Percentiles rank a stretch among this genome's conserved stretches.
Evolutionary conservation across 2,888 invertebrate species (phyloP).

Genomic region (Nemotelus nigrinus): DNA sequence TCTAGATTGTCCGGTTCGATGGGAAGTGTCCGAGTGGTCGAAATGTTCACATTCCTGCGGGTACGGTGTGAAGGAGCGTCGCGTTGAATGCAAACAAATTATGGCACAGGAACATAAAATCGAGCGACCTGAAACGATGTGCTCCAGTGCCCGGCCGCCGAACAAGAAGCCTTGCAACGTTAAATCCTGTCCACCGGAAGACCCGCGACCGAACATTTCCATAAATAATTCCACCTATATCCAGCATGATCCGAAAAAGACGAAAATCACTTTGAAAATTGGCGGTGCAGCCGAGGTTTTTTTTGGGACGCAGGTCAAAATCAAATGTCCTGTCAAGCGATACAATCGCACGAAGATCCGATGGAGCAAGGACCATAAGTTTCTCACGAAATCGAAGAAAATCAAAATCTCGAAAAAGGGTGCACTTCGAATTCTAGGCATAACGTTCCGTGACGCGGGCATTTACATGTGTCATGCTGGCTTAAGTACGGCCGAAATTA

Average conservation of each 20-base stretch:
- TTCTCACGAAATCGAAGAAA: constrained; percentile 80
- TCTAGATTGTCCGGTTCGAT: constrained; percentile 89
- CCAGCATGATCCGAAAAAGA: constrained; percentile 83
- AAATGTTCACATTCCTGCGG: constrained; percentile 94
- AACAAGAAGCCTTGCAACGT: constrained; percentile 86
- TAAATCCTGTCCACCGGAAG: constrained; percentile 79
- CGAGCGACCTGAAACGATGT: constrained; percentile 79
- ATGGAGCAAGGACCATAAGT: constrained; percentile 89
- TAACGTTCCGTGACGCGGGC: constrained; percentile 84
- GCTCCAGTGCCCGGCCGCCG: constrained; percentile 79
- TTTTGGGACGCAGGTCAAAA: constrained; percentile 90
- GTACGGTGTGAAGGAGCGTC: constrained; percentile 85
- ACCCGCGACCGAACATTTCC: constrained; percentile 78
- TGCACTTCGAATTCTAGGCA: constrained; percentile 84
- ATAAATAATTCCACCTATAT: constrained; percentile 84
- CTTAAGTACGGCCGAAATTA: constrained; percentile 81
- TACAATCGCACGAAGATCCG: constrained; percentile 83
- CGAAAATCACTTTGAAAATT: constrained; percentile 84
- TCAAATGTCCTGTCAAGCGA: constrained; percentile 90
- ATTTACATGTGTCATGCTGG: constrained; percentile 89
- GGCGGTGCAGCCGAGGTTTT: constrained; percentile 92
- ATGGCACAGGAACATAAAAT: constrained; percentile 93
- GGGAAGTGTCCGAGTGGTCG: constrained; percentile 89
- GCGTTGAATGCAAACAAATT: constrained; percentile 88
- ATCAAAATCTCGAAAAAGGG: constrained; percentile 92